These are phyloP conservation scores for Hirudinaria manillensis DNA, from an alignment of 2,888 invertebrate species.

Conservation along the genomic window DNA sequence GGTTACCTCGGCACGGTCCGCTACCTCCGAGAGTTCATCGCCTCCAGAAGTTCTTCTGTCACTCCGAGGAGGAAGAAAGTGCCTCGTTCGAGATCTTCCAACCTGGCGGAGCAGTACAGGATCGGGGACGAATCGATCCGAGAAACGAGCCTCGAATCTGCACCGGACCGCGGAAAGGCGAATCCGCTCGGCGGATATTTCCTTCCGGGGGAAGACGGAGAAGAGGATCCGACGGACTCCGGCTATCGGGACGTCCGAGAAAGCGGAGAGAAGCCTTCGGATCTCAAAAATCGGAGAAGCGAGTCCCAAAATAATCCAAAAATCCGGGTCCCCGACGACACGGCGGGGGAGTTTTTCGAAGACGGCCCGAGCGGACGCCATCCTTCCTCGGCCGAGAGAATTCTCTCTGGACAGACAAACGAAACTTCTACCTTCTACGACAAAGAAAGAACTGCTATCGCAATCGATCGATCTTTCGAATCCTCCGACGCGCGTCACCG, in stretches of 20 bases:
- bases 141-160: background rate
- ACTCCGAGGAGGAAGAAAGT: background rate
- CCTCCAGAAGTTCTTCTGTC: background rate
- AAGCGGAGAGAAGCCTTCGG: too few relatives aligned
- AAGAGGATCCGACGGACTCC: background rate
- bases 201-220: background rate
- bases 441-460: background rate
- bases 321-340: too few relatives aligned
- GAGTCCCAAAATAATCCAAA: too few relatives aligned
- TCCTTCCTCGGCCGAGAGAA: too few relatives aligned
- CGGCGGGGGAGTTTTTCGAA: too few relatives aligned
- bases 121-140: background rate
- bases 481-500: background rate
- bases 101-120: background rate
- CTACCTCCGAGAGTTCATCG: conserved; percentile 35
- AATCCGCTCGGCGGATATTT: background rate
- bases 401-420: too few relatives aligned
- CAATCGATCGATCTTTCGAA: background rate
- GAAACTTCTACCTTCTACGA: background rate
- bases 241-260: too few relatives aligned
- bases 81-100: conserved; percentile 10
- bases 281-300: too few relatives aligned
- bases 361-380: too few relatives aligned
- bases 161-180: background rate
- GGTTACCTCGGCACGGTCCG: conserved; percentile 41